Evolutionary conservation across 1,140 invertebrate species (phyloP).

Genomic region (Dreissena rostriformis): DNA sequence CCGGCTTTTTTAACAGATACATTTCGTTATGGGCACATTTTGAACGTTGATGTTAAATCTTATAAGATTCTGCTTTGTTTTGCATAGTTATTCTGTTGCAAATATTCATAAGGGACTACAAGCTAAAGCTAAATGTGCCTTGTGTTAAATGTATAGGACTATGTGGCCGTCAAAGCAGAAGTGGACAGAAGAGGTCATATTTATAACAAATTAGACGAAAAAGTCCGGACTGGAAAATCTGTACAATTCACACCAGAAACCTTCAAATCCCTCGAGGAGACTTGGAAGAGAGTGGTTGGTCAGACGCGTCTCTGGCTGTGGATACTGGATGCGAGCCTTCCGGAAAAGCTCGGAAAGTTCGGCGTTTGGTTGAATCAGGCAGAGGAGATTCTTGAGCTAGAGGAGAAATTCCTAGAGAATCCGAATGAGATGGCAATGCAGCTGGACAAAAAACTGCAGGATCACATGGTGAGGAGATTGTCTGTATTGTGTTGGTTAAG

Average conservation of each 20-base stretch:
- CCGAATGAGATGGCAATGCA: constrained; percentile 68
- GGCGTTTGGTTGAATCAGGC: constrained; percentile 95
- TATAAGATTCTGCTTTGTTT: too few relatives aligned
- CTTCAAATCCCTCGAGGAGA: constrained; percentile 69
- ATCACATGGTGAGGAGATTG: constrained; percentile 86
- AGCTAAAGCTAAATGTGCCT: too few relatives aligned
- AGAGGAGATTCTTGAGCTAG: constrained; percentile 87
- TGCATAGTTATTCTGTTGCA: too few relatives aligned
- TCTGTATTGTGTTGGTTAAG: not conserved
- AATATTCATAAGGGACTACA: too few relatives aligned
- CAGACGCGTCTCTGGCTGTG: constrained; percentile 79
- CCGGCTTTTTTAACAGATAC: too few relatives aligned
- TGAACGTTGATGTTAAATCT: too few relatives aligned
- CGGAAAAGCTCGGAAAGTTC: constrained; percentile 90
- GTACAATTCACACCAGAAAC: constrained; percentile 67
- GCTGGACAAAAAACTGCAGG: constrained; percentile 91
- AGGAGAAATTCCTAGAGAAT: constrained; percentile 64
- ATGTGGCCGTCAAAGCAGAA: constrained; percentile 76
- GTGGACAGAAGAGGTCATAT: constrained; percentile 71
- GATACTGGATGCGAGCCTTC: constrained; percentile 89
- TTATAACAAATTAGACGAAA: constrained; percentile 72
- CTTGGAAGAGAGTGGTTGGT: constrained; percentile 70
- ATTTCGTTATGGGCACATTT: too few relatives aligned
- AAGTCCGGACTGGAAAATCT: constrained; percentile 67
- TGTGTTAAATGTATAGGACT: constrained; percentile 64